Evolutionary conservation across 2,888 invertebrate species (phyloP).

Genomic region (Invenusta paracnida): DNA sequence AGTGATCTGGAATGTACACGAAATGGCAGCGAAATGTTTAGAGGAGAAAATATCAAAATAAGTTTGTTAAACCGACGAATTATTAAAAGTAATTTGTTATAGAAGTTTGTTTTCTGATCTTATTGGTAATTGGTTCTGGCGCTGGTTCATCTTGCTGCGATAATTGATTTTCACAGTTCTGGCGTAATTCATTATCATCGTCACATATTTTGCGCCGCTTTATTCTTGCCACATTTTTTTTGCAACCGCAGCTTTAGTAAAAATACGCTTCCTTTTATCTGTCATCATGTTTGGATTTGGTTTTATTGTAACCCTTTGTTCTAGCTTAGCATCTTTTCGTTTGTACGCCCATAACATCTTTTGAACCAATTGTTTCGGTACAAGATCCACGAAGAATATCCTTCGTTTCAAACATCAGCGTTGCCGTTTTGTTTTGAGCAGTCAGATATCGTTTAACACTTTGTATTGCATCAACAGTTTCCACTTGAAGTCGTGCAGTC

Average conservation of each 20-base stretch:
- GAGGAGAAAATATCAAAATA: background rate
- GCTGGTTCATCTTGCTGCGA: background rate
- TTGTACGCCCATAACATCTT: background rate
- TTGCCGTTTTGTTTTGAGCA: background rate
- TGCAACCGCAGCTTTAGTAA: background rate
- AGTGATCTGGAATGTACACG: too few relatives aligned
- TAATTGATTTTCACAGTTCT: background rate
- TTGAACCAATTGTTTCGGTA: background rate
- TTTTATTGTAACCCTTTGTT: background rate
- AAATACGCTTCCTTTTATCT: background rate
- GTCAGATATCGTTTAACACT: background rate
- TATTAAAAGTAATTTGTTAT: background rate
- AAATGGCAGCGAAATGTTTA: background rate
- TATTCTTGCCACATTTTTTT: background rate
- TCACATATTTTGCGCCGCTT: background rate
- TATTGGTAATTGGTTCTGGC: background rate
- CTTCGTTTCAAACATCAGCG: background rate
- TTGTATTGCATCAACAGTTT: background rate
- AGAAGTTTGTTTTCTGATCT: background rate
- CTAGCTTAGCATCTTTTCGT: background rate
- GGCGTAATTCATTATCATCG: background rate
- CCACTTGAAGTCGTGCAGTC: background rate
- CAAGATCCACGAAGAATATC: background rate
- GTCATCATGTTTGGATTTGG: background rate
- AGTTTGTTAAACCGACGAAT: background rate